Evolutionary conservation across 2,888 invertebrate species (phyloP), one percentile per base, ranked within the genome.

Genomic region (Monoplex corrugatus): DNA sequence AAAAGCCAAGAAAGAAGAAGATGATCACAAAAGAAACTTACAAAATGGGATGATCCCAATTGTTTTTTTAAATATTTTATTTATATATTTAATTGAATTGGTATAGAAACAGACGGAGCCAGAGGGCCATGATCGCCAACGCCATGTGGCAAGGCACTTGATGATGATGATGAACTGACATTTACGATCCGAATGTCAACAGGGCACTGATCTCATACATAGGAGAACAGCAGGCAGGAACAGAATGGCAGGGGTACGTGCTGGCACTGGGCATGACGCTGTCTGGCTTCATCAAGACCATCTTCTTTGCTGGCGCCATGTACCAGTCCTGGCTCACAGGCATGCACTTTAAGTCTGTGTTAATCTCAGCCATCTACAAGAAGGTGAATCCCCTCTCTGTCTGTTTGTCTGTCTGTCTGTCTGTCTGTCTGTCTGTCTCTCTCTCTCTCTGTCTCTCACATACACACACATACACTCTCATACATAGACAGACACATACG

Each of bases 361-460:
- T 98, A 45, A 98, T 98, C 19, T 98, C 98, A 92, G 97, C 98
- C 87, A 98, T 98, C 93, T 98, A 98, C 95, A 97, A 98, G 89
- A 98, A 98, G 96, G 95, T 95, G 35, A 38, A 23, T 80, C 19
- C 10, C 50, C 50, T 50, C 10, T 50, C 50, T 50, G 50, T 50
- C 50, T 50, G 50, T 50, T 50, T 13, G 50, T 50, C 50, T 50
- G 50, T 50, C 8, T 19, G 50, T 50, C 10, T 50, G 50, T 50
- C 50, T 50, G 50, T 50, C 50, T 13, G 19, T 50, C 10, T 50
- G 50, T 50, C 19, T 32, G 38, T 80, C 28, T 80, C 6, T 80
- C 43, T 40, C 28, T 80, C 35, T 75, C 8, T 38, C 75, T 32
- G 35, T 75, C 35, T 38, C 75, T 38, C 8, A 50, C 19, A 50